phyloP scores from a whole-genome alignment of 2,797 vertebrate species.

The Rhodeus uyekii region DNA sequence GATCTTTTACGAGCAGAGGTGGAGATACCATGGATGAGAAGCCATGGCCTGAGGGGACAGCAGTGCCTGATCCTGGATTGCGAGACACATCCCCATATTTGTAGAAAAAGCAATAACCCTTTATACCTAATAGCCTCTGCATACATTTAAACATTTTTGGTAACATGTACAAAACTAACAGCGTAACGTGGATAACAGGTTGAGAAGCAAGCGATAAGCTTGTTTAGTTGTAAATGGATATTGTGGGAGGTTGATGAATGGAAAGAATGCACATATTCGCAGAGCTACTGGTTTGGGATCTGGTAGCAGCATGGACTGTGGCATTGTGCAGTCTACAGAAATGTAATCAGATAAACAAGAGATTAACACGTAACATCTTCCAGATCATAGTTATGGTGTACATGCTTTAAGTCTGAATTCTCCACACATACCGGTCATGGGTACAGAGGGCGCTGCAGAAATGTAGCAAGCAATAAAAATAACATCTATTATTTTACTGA shows the following conservation, averaged over 20 bases:
- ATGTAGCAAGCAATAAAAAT: not conserved
- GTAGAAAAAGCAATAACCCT: constrained; percentile 68
- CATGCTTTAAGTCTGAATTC: constrained; percentile 21
- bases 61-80: constrained; percentile 68
- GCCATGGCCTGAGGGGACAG: constrained; percentile 64
- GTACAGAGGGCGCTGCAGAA: not conserved
- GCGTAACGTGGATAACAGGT: not conserved
- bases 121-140: too few relatives aligned
- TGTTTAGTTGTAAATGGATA: constrained; percentile 35
- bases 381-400: constrained; percentile 17
- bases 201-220: constrained; percentile 7
- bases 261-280: constrained; percentile 35
- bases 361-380: constrained; percentile 28
- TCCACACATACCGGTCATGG: not conserved
- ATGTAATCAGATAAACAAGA: constrained; percentile 43
- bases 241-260: constrained; percentile 38
- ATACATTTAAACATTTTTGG: too few relatives aligned
- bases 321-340: constrained; percentile 34
- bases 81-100: constrained; percentile 61
- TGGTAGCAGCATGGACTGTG: not conserved
- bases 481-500: not conserved
- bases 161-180: too few relatives aligned
- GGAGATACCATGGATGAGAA: constrained; percentile 61
- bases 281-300: constrained; percentile 14
- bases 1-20: constrained; percentile 62